Evolutionary conservation across 1,140 invertebrate genomes (phyloP).

Genomic region (Metopolophium dirhodum): DNA sequence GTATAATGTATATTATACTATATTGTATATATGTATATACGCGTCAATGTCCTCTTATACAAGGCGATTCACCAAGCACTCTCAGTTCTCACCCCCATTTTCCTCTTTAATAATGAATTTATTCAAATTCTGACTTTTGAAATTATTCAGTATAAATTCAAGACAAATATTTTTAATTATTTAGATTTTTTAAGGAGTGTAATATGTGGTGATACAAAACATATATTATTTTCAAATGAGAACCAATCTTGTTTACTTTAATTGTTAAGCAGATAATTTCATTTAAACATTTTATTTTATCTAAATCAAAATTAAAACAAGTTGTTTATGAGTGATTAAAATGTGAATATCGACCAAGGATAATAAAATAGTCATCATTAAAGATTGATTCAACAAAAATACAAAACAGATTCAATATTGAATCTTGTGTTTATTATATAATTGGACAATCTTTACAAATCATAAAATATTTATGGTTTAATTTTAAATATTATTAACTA

Average conservation of each 20-base stretch:
- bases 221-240: not conserved
- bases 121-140: not conserved
- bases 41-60: not conserved
- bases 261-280: too few relatives aligned
- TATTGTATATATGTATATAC: not conserved
- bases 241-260: not conserved
- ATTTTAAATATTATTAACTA: too few relatives aligned
- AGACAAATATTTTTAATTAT: not conserved
- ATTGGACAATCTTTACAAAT: too few relatives aligned
- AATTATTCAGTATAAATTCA: not conserved
- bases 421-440: too few relatives aligned
- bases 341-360: too few relatives aligned
- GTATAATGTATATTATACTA: too few relatives aligned
- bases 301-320: too few relatives aligned
- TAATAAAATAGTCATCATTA: too few relatives aligned
- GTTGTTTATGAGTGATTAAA: too few relatives aligned
- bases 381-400: too few relatives aligned
- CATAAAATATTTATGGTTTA: too few relatives aligned
- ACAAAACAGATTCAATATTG: too few relatives aligned
- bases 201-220: not conserved
- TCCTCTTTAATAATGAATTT: not conserved
- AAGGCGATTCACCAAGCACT: not conserved
- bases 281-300: not conserved
- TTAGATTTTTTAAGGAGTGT: not conserved
- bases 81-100: not conserved